Evolutionary conservation across 2,113 vertebrate species (phyloP).

Genomic region (Atlantisia rogersi): DNA sequence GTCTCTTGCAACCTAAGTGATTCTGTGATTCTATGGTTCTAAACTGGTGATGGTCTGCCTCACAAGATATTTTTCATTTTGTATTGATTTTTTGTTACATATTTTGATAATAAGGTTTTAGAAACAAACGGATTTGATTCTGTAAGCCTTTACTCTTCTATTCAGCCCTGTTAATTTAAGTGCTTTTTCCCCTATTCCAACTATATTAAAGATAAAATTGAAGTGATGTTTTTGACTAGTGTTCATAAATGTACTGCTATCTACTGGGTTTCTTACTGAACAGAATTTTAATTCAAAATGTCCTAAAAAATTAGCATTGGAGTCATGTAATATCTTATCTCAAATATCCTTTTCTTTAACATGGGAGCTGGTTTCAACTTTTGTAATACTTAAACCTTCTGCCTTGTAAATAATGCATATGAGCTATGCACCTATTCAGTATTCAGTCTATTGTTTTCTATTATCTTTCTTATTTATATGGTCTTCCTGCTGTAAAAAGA

Average conservation of each 20-base stretch:
- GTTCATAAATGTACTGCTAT: not conserved
- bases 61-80: not conserved
- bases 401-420: constrained; percentile 51
- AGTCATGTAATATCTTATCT: not conserved
- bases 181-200: not conserved
- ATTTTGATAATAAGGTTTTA: not conserved
- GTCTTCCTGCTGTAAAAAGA: constrained; percentile 2
- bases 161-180: not conserved
- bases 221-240: not conserved
- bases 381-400: not conserved
- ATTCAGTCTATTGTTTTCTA: constrained; percentile 28
- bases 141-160: not conserved
- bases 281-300: not conserved
- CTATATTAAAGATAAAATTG: not conserved
- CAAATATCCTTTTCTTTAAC: not conserved
- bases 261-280: not conserved
- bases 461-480: constrained; percentile 18
- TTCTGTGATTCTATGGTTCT: no score
- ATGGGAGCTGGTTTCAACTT: not conserved
- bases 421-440: not conserved
- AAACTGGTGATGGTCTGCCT: not conserved
- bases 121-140: not conserved
- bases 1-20: no score
- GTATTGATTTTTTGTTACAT: not conserved
- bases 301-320: not conserved